Base-by-base conservation (phyloP, 2,113 vertebrate species). In the Nyctereutes procyonoides region DNA sequence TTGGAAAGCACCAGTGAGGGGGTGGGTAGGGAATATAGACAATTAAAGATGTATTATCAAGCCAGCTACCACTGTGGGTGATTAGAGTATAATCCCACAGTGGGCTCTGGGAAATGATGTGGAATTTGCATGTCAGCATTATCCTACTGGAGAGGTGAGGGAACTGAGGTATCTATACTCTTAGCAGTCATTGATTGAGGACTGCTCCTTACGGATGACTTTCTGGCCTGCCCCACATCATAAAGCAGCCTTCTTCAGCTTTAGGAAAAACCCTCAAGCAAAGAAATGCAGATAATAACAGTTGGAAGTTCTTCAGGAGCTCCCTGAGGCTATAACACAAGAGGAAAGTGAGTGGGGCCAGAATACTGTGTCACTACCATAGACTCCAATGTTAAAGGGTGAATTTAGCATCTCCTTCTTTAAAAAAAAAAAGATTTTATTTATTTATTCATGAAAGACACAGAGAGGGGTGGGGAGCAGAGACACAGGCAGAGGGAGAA, bases 371-470 rank as follows among this genome's bases (percentile, higher is more conserved):
- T 98, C 55, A 98, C 98, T 63, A 90, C 95, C 0, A 0, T 96
- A 30, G 98, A 98, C 89, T 98, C 98, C 80, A 38, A 77, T 53
- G 92, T 97, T 63, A 98, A 98, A 95, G 98, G 97, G 98, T 98
- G 97, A 96, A 97, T 95, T 76, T 73, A 76, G 28, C 63, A 12
- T 77, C 81, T 88, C 74, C 43, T 58, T 74, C 88, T 82, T 82
- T 43, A n/a, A n/a, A n/a, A n/a, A 43, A 43, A 43, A 38, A 43
- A 6, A 43, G 43, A 43, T 43, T 43, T 43, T 43, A 43, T 43
- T 43, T 43, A 43, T 43, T 43, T 43, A 43, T 43, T 43, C 43
- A 43, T 43, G 43, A 43, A 43, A 43, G 43, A 43, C 43, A 43
- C 43, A 43, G 43, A 43, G 43, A 38, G 38, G 38, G 43, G 43